These are phyloP conservation scores for Halcyon senegalensis DNA, from an alignment of 2,113 vertebrate species.

Conservation along the genomic window DNA sequence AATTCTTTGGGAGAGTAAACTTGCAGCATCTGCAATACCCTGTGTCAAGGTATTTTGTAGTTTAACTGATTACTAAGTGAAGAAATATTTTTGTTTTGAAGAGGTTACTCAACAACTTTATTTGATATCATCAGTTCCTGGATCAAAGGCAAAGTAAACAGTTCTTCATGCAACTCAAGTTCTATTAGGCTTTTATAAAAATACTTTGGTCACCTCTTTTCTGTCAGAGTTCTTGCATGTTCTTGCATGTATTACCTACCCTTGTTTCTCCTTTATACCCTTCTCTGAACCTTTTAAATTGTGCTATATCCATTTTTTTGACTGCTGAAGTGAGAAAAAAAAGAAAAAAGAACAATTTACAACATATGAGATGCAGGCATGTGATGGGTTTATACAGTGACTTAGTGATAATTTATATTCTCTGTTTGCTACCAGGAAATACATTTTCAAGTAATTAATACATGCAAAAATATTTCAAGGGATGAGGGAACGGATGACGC, in stretches of 20 bases:
- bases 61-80: not conserved
- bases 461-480: not conserved
- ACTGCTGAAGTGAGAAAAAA: not conserved
- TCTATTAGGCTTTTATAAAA: not conserved
- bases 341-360: not conserved
- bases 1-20: not conserved
- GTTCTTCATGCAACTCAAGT: not conserved
- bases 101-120: not conserved
- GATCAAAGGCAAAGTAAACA: not conserved
- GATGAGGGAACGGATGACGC: not conserved
- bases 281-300: not conserved
- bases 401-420: not conserved
- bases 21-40: not conserved
- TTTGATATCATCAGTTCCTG: not conserved
- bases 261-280: not conserved
- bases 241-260: not conserved
- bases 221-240: not conserved
- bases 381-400: not conserved
- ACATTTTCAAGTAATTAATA: not conserved
- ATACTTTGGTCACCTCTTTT: not conserved
- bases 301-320: not conserved
- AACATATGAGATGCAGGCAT: not conserved
- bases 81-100: not conserved
- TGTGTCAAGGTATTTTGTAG: not conserved
- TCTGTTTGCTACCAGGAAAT: not conserved